Base-by-base conservation (phyloP, 1,140 invertebrate species). In the Megathymus violae region DNA sequence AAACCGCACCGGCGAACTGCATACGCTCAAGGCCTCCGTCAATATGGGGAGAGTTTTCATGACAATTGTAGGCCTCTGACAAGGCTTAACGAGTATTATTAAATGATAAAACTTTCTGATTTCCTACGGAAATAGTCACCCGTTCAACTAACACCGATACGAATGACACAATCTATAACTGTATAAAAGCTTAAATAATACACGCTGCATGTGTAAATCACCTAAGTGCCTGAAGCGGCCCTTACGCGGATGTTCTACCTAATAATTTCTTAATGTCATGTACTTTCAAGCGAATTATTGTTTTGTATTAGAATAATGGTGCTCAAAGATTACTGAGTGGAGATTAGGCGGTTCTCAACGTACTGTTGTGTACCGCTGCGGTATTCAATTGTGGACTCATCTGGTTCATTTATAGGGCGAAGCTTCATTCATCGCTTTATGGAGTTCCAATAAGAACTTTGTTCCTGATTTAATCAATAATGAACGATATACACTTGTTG, bases 251-350 rank as follows among this genome's bases (percentile, higher is more conserved):
- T 83, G 79, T 78, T 62, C 80, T 84, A 88, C 84, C 84, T 85
- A 86, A 87, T 85, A 87, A 89, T 87, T 87, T 87, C 84, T 87
- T 86, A 87, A 89, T 89, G 84, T 83, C 86, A 87, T 87, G 79
- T 82, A 78, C 77, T 87, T 75, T 79, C 79, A 87, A 84, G 77
- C 80, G 82, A 89, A 89, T 86, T 89, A 89, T 87, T 89, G 82
- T 89, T 89, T 87, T 83, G 82, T 82, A 78, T 80, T 80, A 85
- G 72, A 84, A 88, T 85, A 87, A 87, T 85, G 75, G 79, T 72
- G 74, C 76, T 72, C 76, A 76, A 67, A 86, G 79, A 85, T 83
- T 70, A 68, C 74, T 76, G 76, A 82, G 76, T 78, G 71, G 74
- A 85, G 80, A 87, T 83, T 83, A 81, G 71, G 59, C 62, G 62